Conservation (phyloP, 2,797 vertebrate genomes). For the Coilia nasus region DNA sequence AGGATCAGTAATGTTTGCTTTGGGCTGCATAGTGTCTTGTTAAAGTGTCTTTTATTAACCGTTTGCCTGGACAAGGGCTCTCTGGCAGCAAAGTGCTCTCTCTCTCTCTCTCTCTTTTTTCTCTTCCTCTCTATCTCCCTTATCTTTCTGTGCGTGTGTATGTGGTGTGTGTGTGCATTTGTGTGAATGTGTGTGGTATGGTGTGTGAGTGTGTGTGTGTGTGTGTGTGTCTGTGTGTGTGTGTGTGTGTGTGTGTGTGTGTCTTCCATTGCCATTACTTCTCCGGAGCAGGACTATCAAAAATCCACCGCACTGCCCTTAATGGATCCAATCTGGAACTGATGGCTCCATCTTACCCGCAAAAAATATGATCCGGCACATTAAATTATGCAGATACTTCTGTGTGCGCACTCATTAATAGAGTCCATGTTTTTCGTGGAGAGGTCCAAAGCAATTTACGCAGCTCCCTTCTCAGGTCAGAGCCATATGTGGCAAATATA, state of each 20-base stretch:
- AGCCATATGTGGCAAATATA: neutral
- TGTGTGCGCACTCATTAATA: conserved; percentile 28
- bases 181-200: neutral
- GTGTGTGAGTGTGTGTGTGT: neutral
- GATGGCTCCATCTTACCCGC: conserved; percentile 46
- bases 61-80: conserved; percentile 51
- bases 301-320: conserved; percentile 42
- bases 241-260: conserved; percentile 23
- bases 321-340: conserved; percentile 50
- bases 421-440: conserved; percentile 18
- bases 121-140: too few relatives aligned
- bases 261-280: conserved; percentile 41
- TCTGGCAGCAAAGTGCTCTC: conserved; percentile 30
- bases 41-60: conserved; percentile 58
- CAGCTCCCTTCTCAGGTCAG: neutral
- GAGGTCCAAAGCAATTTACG: neutral
- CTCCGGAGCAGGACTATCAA: conserved; percentile 45
- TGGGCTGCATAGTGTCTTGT: conserved; percentile 52
- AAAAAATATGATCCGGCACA: conserved; percentile 40
- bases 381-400: conserved; percentile 43
- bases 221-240: conserved; percentile 34
- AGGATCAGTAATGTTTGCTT: conserved; percentile 55
- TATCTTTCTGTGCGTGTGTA: too few relatives aligned
- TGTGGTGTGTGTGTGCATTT: too few relatives aligned
- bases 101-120: neutral